These are phyloP conservation scores for Tortricodes alternella DNA, from an alignment of 2,888 invertebrate species.

Conservation along the genomic window DNA sequence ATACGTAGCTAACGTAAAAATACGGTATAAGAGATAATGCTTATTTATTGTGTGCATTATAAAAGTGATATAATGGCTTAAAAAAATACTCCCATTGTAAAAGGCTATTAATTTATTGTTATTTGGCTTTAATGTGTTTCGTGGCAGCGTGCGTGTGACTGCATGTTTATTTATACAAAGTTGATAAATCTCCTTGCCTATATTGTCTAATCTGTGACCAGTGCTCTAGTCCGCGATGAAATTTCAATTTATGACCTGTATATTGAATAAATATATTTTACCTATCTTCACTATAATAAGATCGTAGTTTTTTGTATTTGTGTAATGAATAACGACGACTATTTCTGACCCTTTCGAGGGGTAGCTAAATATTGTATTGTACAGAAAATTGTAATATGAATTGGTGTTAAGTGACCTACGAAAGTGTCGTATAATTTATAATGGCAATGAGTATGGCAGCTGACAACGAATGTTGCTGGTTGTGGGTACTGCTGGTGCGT, in stretches of 20 bases:
- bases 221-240: slow-evolving; percentile 72
- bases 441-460: not conserved
- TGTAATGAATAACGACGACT: slow-evolving; percentile 54
- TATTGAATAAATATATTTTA: slow-evolving; percentile 43
- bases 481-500: not conserved
- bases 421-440: not conserved
- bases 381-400: slow-evolving; percentile 36
- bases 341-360: slow-evolving; percentile 44
- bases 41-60: slow-evolving; percentile 48
- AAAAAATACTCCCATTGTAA: slow-evolving; percentile 67
- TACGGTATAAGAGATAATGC: slow-evolving; percentile 37
- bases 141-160: slow-evolving; percentile 41
- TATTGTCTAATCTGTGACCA: slow-evolving; percentile 69
- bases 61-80: slow-evolving; percentile 51
- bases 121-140: slow-evolving; percentile 49
- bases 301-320: slow-evolving; percentile 55
- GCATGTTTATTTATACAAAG: slow-evolving; percentile 16
- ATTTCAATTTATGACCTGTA: slow-evolving; percentile 48
- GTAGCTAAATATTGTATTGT: slow-evolving; percentile 46
- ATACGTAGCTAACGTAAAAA: slow-evolving; percentile 32
- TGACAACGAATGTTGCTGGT: slow-evolving; percentile 23
- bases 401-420: not conserved
- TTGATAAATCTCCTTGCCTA: slow-evolving; percentile 66
- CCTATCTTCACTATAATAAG: slow-evolving; percentile 44
- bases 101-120: slow-evolving; percentile 64